Percentiles rank a stretch among this genome's conserved stretches.
These are phyloP conservation scores for Smutsia temminckii DNA, from an alignment of 2,797 vertebrate genomes.

Conservation along the genomic window DNA sequence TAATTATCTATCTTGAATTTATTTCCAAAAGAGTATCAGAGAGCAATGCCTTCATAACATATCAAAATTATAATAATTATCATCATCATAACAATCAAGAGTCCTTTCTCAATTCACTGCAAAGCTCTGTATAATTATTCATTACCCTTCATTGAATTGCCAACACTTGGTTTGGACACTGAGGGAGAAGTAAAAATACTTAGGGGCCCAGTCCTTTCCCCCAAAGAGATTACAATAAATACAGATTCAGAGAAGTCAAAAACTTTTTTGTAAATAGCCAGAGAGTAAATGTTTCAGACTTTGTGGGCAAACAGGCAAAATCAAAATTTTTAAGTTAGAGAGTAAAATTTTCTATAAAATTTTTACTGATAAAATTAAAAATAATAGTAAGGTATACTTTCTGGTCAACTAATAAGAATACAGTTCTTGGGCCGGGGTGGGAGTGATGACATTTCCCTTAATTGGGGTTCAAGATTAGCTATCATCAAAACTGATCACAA, in stretches of 20 bases:
- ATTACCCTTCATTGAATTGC: neutral
- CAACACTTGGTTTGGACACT: neutral
- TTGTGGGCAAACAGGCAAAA: neutral
- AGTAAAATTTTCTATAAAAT: neutral
- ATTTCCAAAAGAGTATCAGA: neutral
- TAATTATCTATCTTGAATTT: constrained; percentile 32
- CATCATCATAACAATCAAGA: neutral
- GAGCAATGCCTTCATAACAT: neutral
- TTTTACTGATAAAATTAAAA: neutral
- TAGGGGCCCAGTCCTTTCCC: neutral
- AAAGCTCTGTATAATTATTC: neutral
- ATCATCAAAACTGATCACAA: neutral
- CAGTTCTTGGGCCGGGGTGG: neutral
- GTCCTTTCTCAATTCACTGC: neutral
- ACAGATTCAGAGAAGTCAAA: neutral
- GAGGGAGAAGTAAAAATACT: neutral
- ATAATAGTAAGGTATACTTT: neutral
- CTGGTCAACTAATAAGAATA: neutral
- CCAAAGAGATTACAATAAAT: neutral
- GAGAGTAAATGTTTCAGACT: neutral
- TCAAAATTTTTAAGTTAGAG: neutral
- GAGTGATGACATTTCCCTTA: neutral
- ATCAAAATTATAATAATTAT: constrained; percentile 3
- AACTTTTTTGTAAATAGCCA: neutral
- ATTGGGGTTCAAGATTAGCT: neutral